These are phyloP conservation scores for Eupristina koningsbergeri DNA, from an alignment of 1,140 invertebrate species.

Conservation along the genomic window DNA sequence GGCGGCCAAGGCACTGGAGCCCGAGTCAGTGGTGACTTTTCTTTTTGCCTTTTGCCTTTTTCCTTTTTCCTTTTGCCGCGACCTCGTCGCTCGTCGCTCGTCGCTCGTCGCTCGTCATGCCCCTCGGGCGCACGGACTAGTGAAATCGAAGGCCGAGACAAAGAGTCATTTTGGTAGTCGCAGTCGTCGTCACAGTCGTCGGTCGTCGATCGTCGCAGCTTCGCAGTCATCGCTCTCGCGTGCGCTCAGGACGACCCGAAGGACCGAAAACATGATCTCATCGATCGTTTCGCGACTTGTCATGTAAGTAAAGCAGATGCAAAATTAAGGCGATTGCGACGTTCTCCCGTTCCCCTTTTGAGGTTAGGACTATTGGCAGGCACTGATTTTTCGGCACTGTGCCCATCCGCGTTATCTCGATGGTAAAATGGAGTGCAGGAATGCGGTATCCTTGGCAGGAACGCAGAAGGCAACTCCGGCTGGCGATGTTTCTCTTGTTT, in stretches of 20 bases:
- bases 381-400: background rate
- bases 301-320: conserved; percentile 79
- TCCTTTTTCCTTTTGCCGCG: too few species aligned
- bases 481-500: too few species aligned
- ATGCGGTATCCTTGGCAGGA: too few species aligned
- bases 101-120: too few species aligned
- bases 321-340: background rate
- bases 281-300: conserved; percentile 82
- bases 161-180: too few species aligned
- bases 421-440: too few species aligned
- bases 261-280: conserved; percentile 78
- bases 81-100: too few species aligned
- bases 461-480: too few species aligned
- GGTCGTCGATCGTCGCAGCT: too few species aligned
- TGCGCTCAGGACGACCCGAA: background rate
- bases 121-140: too few species aligned
- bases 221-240: background rate
- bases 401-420: background rate
- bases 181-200: too few species aligned
- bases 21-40: background rate
- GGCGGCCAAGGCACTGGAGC: background rate
- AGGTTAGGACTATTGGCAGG: conserved; percentile 43
- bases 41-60: background rate
- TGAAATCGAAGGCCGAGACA: too few species aligned
- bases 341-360: conserved; percentile 25